Evolutionary conservation across 30 jellyfish, hydroid and myxozoan species (phyloP), one percentile per base, ranked within the genome.

Genomic region (Aurelia sp.): DNA sequence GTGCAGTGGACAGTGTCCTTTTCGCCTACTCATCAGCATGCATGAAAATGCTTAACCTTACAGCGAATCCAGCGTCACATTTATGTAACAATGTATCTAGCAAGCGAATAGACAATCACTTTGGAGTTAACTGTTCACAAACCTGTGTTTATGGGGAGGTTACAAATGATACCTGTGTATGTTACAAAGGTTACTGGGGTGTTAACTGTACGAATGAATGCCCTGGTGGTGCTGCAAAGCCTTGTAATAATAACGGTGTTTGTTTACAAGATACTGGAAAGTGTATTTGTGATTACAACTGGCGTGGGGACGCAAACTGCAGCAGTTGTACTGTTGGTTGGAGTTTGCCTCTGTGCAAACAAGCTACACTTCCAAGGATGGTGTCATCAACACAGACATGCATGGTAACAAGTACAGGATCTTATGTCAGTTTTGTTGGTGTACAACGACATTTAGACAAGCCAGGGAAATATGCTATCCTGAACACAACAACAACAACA

Each of bases 151-250:
- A 61, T 51, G 94, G 94, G 8, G 86, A 74, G 13, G 72, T 85
- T 8, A 38, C 53, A 38, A 74, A 66, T 20, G 67, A 68, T 16
- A 85, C 13, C 2, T 85, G 94, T 55, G 69, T 74, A 10, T 85
- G 94, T 33, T 75, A 20, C 60, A 73, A 74, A 33, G 94, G 94
- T 5, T 85, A 85, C 63, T 85, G 94, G 94, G 94, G 94, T 4
- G 53, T 22, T 18, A 85, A 85, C 41, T 85, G 94, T 74, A 72
- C 88, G 18, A n/a, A 20, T 9, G 76, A 61, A 33, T 85, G 94
- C 57, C 94, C 94, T 20, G 83, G 88, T 8, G 94, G 94, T 4
- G 84, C 94, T n/a, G 47, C 66, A 24, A 62, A 40, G 35, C 88
- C 94, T 11, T 85, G 94, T 73, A 65, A 72, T 47, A 24, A 63